phyloP scores from a whole-genome alignment of 1,140 invertebrate species.

The Macrocentrus cingulum region DNA sequence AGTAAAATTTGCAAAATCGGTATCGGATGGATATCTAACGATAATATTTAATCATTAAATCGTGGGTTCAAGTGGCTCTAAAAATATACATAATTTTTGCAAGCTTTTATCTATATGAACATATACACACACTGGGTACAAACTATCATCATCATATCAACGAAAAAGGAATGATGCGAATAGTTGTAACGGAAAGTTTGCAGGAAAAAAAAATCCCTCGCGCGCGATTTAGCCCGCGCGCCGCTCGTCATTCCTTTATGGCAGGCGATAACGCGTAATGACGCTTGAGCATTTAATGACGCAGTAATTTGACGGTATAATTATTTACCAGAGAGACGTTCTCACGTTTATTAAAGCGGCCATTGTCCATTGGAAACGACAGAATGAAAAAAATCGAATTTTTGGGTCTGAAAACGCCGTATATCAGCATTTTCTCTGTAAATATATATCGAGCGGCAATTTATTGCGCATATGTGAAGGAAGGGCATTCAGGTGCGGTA shows the following conservation, averaged over 20 bases:
- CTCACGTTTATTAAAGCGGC: slow-evolving; percentile 8
- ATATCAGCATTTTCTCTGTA: no score
- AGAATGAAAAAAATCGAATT: no score
- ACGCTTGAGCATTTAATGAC: slow-evolving; percentile 19
- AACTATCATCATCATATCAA: not conserved
- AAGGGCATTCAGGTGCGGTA: not conserved
- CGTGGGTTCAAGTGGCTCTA: no score
- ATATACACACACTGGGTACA: not conserved
- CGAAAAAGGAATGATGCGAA: not conserved
- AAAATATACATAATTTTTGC: no score
- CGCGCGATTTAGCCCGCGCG: not conserved
- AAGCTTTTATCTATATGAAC: not conserved
- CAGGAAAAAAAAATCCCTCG: not conserved
- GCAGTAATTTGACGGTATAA: slow-evolving; percentile 21
- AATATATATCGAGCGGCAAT: no score
- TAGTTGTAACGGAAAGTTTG: slow-evolving; percentile 3
- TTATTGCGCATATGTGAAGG: not conserved
- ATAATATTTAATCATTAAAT: no score
- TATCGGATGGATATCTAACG: no score
- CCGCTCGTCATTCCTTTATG: slow-evolving; percentile 14
- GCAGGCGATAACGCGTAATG: slow-evolving; percentile 18
- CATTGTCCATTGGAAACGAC: no score
- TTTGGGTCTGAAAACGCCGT: no score
- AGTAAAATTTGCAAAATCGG: no score
- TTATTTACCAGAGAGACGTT: slow-evolving; percentile 12